Evolutionary conservation across 2,797 vertebrate genomes (phyloP), one percentile per base, ranked within the genome.

Genomic region (Epinephelus coioides): DNA sequence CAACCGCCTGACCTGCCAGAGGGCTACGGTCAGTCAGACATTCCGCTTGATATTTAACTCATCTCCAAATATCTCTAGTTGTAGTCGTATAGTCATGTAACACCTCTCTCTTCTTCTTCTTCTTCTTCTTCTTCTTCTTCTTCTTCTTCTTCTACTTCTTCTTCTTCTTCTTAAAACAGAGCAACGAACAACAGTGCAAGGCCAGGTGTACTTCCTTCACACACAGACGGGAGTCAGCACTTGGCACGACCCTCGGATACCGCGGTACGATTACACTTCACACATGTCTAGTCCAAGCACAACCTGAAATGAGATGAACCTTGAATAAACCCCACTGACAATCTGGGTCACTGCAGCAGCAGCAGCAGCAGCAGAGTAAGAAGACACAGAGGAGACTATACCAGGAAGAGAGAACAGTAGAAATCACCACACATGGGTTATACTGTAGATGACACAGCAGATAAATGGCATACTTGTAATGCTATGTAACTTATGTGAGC

Each of bases 151-250:
- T 27, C 68, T 71, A 60, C 3, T 79, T 69, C 14, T 76, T 21
- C 27, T 30, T 30, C 27, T 30, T 30, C 27, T 30, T 30, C 27
- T 30, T 27, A 13, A 54, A 85, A 88, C 93, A 99, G 98, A 99
- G 85, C 98, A 99, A 89, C 95, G 98, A 89, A 99, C 98, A 66
- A 99, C 98, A 2, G 97, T 99, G 72, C 98, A 99, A 91, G 98
- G 98, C 30, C 98, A 99, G 85, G 98, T 99, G 86, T 99, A 99
- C 91, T 99, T 99, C 92, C 95, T 99, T 84, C 98, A 99, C 95
- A 99, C 98, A 4, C 98, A 99, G 95, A 99, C 98, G 0, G 98
- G 98, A 43, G 98, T 99, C 82, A 99, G 97, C 94, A 99, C 98
- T 0, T 99, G 98, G 98, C 98, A 99, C 0, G 98, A 99, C 92